phyloP scores from a whole-genome alignment of 2,113 vertebrate species.

The Gulo gulo region DNA sequence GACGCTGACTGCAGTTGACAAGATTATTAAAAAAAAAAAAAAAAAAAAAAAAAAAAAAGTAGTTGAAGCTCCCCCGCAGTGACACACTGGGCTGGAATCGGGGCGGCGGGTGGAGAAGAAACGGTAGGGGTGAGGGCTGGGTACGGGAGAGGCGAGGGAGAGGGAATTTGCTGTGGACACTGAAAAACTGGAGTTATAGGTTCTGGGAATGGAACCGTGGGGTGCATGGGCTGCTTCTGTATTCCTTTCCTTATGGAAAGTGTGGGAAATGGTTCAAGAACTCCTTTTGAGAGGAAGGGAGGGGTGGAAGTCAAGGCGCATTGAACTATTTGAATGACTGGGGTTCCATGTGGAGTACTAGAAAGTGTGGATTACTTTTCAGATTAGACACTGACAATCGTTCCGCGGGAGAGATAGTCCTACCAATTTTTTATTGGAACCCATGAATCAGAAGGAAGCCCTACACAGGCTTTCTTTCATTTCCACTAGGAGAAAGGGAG shows the following conservation, averaged over 20 bases:
- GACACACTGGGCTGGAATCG: not conserved
- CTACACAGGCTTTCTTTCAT: not conserved
- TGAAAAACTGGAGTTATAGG: not conserved
- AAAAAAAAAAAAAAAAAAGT: not conserved
- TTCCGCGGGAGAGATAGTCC: not conserved
- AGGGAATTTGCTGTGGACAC: not conserved
- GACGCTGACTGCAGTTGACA: not conserved
- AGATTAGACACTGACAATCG: not conserved
- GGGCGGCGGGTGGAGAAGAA: not conserved
- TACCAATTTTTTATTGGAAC: not conserved
- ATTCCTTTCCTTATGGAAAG: not conserved
- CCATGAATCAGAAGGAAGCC: not conserved
- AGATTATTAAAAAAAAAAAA: accelerated
- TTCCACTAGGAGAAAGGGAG: not conserved
- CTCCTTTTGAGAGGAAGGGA: not conserved
- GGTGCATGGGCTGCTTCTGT: not conserved
- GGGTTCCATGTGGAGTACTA: not conserved
- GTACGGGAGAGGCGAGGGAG: not conserved
- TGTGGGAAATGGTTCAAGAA: not conserved
- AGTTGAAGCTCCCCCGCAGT: not conserved
- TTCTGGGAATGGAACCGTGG: not conserved
- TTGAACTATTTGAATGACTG: not conserved
- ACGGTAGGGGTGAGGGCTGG: not conserved
- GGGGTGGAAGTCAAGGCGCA: not conserved
- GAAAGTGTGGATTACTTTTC: not conserved